These are phyloP conservation scores for Pollenia amentaria DNA, from an alignment of 2,888 invertebrate species.

Conservation along the genomic window DNA sequence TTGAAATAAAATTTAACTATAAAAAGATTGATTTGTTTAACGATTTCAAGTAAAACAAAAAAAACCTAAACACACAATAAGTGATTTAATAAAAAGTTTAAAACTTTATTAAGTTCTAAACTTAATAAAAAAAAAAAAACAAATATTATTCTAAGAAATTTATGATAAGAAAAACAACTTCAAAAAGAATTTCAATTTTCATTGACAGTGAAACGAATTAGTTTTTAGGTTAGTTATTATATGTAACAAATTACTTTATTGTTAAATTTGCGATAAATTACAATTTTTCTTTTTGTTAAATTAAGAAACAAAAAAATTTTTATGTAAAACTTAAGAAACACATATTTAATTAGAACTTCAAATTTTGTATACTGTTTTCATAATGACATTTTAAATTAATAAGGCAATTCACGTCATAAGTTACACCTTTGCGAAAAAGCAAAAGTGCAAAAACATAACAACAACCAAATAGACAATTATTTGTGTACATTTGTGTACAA, in stretches of 20 bases:
- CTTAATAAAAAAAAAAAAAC: slow-evolving; percentile 35
- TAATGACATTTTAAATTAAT: too few species aligned
- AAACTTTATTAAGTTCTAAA: slow-evolving; percentile 63
- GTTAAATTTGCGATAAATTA: slow-evolving; percentile 7
- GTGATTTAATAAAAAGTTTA: slow-evolving; percentile 61
- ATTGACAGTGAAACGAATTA: slow-evolving; percentile 75
- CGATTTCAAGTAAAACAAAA: slow-evolving; percentile 11
- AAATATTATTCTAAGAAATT: slow-evolving; percentile 8
- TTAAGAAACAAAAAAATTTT: not conserved
- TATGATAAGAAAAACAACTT: not conserved
- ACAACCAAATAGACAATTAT: too few species aligned
- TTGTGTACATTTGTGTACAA: too few species aligned
- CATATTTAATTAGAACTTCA: not conserved
- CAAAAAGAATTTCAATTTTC: not conserved
- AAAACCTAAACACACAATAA: slow-evolving; percentile 19
- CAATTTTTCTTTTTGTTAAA: not conserved
- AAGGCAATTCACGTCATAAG: too few species aligned
- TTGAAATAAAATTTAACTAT: slow-evolving; percentile 22
- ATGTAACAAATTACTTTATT: slow-evolving; percentile 72
- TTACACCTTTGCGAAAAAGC: too few species aligned
- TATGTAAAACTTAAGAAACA: slow-evolving; percentile 11
- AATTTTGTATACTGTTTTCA: not conserved
- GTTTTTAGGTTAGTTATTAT: slow-evolving; percentile 64
- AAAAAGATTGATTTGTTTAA: slow-evolving; percentile 19
- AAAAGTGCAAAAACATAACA: too few species aligned